Percentiles rank a stretch among this genome's conserved stretches.
Conservation (phyloP, 2,888 invertebrate genomes). For the Parnassius smintheus region DNA sequence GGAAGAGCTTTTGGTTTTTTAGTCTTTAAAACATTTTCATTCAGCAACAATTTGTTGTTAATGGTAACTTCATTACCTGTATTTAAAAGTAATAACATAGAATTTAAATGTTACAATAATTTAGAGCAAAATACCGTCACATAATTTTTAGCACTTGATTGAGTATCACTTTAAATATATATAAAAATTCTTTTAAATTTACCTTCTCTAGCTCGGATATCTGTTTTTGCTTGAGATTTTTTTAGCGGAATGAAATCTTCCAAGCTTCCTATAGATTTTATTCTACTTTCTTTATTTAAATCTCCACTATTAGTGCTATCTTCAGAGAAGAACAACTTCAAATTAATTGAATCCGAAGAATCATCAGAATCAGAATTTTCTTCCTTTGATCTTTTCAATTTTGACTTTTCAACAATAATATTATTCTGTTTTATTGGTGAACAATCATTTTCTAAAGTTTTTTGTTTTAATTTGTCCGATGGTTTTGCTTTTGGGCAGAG, state of each 20-base stretch:
- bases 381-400: slow-evolving; percentile 33
- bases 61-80: slow-evolving; percentile 13
- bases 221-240: slow-evolving; percentile 53
- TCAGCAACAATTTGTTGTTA: neutral
- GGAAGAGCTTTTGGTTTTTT: neutral
- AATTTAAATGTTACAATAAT: too few relatives aligned
- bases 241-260: slow-evolving; percentile 57
- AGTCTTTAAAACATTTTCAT: neutral
- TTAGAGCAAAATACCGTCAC: too few relatives aligned
- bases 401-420: slow-evolving; percentile 28
- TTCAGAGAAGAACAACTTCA: slow-evolving; percentile 64
- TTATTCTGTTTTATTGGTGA: neutral
- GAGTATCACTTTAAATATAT: too few relatives aligned
- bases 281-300: slow-evolving; percentile 28
- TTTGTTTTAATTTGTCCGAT: neutral
- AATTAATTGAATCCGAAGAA: slow-evolving; percentile 61
- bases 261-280: slow-evolving; percentile 26
- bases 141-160: too few relatives aligned
- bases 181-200: slow-evolving; percentile 15
- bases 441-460: neutral
- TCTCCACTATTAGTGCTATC: slow-evolving; percentile 57
- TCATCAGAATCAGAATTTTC: slow-evolving; percentile 37
- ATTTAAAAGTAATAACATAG: too few relatives aligned
- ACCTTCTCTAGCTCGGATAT: slow-evolving; percentile 48
- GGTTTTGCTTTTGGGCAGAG: neutral